These are phyloP conservation scores for Hemibagrus wyckioides DNA, from an alignment of 2,113 vertebrate species.

Conservation along the genomic window DNA sequence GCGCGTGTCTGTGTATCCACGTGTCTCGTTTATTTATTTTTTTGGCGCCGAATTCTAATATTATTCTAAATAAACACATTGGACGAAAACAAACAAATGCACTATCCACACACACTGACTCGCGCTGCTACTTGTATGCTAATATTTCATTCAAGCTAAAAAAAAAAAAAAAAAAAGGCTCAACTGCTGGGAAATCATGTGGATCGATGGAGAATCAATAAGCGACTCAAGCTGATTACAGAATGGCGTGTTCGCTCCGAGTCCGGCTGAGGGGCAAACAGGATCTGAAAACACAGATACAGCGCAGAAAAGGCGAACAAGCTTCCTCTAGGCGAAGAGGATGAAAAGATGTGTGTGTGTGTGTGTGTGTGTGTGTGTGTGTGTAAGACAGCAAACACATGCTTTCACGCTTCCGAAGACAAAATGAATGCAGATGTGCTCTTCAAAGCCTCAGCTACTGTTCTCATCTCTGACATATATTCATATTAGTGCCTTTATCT, in stretches of 20 bases:
- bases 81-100: neutral
- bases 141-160: slow-evolving; percentile 33
- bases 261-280: neutral
- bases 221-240: slow-evolving; percentile 33
- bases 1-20: neutral
- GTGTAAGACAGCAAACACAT: slow-evolving; percentile 20
- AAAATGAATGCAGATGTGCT: slow-evolving; percentile 38
- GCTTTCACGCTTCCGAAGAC: neutral
- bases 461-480: slow-evolving; percentile 33
- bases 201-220: slow-evolving; percentile 43
- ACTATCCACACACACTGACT: slow-evolving; percentile 15
- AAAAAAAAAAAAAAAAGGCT: slow-evolving; percentile 26
- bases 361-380: neutral
- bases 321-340: neutral
- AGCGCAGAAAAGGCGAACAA: slow-evolving; percentile 2
- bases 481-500: slow-evolving; percentile 21
- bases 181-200: slow-evolving; percentile 49
- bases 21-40: neutral
- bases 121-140: slow-evolving; percentile 15
- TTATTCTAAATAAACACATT: neutral
- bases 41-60: neutral
- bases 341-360: slow-evolving; percentile 5
- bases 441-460: slow-evolving; percentile 39
- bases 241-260: slow-evolving; percentile 4
- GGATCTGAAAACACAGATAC: neutral